Percentiles rank a stretch among this genome's conserved stretches.
These are phyloP conservation scores for Nesometra sesokonis DNA, from an alignment of 35 echinoderm and acorn worm genomes.

Conservation along the genomic window DNA sequence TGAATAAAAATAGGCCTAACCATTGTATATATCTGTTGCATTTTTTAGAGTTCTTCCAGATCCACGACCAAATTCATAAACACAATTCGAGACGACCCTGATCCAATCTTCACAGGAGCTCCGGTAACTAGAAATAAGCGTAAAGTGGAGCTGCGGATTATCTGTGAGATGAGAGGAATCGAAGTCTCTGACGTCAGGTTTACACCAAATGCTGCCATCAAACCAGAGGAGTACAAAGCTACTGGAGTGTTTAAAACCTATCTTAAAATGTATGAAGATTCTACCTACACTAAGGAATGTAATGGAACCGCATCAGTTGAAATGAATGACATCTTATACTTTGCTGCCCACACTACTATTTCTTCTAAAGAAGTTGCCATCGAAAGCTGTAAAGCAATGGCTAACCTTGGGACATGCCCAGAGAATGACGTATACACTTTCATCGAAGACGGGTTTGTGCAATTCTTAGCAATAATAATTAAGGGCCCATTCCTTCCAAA, in stretches of 20 bases:
- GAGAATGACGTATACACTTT: neutral
- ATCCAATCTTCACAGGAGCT: neutral
- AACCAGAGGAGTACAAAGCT: neutral
- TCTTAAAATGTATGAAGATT: neutral
- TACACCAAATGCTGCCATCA: neutral
- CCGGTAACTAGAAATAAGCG: neutral
- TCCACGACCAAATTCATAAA: neutral
- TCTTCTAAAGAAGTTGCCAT: neutral
- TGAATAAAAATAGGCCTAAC: no score
- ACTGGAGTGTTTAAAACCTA: neutral
- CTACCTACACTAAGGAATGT: neutral
- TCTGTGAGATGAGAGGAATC: neutral
- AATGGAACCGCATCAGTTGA: neutral
- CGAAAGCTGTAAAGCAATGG: neutral
- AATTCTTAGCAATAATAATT: no score
- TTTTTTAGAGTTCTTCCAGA: neutral
- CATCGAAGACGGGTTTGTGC: neutral
- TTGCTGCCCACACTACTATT: neutral
- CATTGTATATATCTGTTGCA: neutral
- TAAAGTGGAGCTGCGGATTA: neutral
- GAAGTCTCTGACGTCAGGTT: neutral
- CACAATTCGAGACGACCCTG: neutral
- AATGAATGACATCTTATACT: neutral
- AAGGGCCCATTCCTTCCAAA: no score
- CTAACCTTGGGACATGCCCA: neutral